Evolutionary conservation across 2,797 vertebrate species (phyloP), one percentile per base, ranked within the genome.

Genomic region (Sciurus carolinensis): DNA sequence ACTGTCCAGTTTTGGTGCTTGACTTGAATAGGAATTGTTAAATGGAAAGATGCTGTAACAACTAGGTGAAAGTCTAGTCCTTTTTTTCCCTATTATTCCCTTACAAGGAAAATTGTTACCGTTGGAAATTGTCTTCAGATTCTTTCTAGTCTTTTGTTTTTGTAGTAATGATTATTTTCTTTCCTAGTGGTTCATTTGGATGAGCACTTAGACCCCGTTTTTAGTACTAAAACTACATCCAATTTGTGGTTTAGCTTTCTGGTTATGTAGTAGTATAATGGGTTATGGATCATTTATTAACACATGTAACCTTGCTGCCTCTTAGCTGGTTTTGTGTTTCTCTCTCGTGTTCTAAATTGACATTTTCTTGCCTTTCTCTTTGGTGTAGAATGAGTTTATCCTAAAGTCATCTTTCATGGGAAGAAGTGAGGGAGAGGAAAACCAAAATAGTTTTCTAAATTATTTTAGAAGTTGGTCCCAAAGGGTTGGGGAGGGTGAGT

Each of bases 11-110:
- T 97, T 75, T 98, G 98, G 98, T 98, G 98, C 97, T 97, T 88
- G 59, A 95, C 79, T 97, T 86, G 73, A 91, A 89, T 81, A 95
- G 0, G 57, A 98, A 96, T 96, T 90, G 86, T 96, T 91, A 96
- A 96, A 97, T 81, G 98, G 98, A 98, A 99, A 99, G 98, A 99
- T 99, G 99, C 99, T 99, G 98, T 98, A 98, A 93, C 87, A 76
- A 97, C 98, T 85, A 47, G 98, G 98, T 69, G 67, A 92, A 87
- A 94, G 57, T 97, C 98, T 97, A 82, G 96, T 96, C 85, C 52
- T 10, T 77, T 28, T 73, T 39, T 87, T 94, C 80, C 77, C 88
- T 91, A 83, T 73, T 80, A 54, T 39, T 42, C 84, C 80, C 80
- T 93, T 67, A 64, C 80, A 96, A 96, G 87, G 72, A 93, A 47